Evolutionary conservation across 2,888 invertebrate genomes (phyloP), one percentile per base, ranked within the genome.

Genomic region (Tanypteryx hageni): DNA sequence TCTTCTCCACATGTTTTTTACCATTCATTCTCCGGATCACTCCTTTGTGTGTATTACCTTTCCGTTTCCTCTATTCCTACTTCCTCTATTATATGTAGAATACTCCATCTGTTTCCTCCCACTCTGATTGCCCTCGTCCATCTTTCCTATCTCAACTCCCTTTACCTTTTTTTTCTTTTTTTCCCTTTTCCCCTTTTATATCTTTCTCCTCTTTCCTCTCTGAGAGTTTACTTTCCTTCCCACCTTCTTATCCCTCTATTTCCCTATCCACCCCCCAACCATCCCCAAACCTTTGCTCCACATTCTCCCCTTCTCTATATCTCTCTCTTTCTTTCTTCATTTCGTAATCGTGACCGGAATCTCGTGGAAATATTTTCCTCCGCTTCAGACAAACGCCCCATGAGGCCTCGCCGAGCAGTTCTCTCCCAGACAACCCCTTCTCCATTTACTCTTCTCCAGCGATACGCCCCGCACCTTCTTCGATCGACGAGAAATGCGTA

Each of bases 301-400:
- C 18, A 61, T 61, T 61, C 22, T 22, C 0, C 56, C 44, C 83
- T 2, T 59, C 16, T 31, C 27, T 22, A 4, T n/a, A 5, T 11
- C 61, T 14, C 16, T 64, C 61, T 14, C 57, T 16, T 7, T n/a
- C 31, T 27, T 11, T 31, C 11, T 58, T 7, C 31, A 86, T 59
- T 59, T 31, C 16, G 86, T 13, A 86, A 64, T 61, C 86, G 86
- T 86, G 86, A 86, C 61, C 61, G 13, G 86, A 86, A 86, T 86
- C 27, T 31, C 18, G 14, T 16, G 31, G 27, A 18, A 18, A 27
- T 18, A 86, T 86, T 61, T 86, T 57, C 8, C 11, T 86, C 59
- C 27, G 27, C 58, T 14, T 13, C 27, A 86, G 59, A 57, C 85
- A 59, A 59, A 13, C 58, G 27, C 56, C 22, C 82, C 8, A 59